Conservation (phyloP, 1,140 invertebrate species). For the Chironomus tepperi region DNA sequence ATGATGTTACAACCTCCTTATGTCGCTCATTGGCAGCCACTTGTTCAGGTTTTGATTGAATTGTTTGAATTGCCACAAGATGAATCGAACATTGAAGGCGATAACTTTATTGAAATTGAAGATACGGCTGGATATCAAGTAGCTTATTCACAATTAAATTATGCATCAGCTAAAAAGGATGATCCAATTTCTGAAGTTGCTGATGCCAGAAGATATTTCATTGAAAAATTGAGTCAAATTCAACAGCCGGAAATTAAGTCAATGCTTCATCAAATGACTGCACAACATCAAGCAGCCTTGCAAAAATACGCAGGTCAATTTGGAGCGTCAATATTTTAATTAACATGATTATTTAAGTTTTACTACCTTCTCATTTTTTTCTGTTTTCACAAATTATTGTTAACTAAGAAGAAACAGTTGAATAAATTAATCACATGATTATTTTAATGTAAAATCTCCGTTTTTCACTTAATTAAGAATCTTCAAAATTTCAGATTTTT, state of each 20-base stretch:
- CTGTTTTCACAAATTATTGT: background rate
- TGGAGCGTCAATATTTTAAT: slow-evolving; percentile 31
- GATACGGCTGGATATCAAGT: slow-evolving; percentile 81
- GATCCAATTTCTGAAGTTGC: slow-evolving; percentile 59
- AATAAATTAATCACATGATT: background rate
- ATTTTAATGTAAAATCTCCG: too few relatives aligned
- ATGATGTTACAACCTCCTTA: slow-evolving; percentile 35
- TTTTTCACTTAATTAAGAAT: too few relatives aligned
- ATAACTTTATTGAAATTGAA: slow-evolving; percentile 80
- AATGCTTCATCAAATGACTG: slow-evolving; percentile 34
- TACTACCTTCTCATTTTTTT: background rate
- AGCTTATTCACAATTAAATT: slow-evolving; percentile 78
- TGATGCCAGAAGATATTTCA: slow-evolving; percentile 59
- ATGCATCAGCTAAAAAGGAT: slow-evolving; percentile 61
- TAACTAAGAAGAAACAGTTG: background rate
- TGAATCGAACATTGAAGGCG: slow-evolving; percentile 65
- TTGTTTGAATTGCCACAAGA: slow-evolving; percentile 85
- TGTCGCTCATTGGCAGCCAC: slow-evolving; percentile 37
- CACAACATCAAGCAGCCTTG: slow-evolving; percentile 34
- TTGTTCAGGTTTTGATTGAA: slow-evolving; percentile 66
- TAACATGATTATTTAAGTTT: background rate
- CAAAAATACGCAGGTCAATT: slow-evolving; percentile 39
- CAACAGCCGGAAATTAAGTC: slow-evolving; percentile 50
- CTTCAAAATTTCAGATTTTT: too few relatives aligned
- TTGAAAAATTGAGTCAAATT: slow-evolving; percentile 52